These are phyloP conservation scores for Dexiosoma caninum DNA, from an alignment of 2,888 invertebrate genomes.

Conservation along the genomic window DNA sequence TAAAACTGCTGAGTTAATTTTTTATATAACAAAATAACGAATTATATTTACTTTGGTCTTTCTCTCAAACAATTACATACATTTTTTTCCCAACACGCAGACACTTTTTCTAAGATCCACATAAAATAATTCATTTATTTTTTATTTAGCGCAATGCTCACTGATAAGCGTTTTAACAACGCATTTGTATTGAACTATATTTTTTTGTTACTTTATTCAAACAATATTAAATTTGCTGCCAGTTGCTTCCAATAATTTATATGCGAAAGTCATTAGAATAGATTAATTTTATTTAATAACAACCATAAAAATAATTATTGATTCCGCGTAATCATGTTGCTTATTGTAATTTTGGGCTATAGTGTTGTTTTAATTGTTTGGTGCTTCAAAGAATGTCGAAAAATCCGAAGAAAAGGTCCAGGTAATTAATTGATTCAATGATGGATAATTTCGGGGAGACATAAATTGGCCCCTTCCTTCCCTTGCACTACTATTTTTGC, in stretches of 20 bases:
- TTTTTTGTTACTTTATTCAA: neutral
- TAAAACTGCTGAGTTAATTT: too few relatives aligned
- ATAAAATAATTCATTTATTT: too few relatives aligned
- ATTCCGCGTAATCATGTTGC: neutral
- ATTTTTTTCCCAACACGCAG: too few relatives aligned
- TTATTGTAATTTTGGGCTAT: neutral
- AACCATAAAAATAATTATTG: neutral
- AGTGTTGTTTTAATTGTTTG: neutral
- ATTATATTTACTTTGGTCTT: too few relatives aligned
- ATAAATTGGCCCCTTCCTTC: too few relatives aligned
- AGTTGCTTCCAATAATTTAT: conserved; percentile 2
- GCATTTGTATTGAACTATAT: neutral
- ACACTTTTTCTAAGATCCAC: too few relatives aligned
- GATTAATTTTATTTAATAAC: too few relatives aligned
- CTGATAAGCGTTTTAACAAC: neutral
- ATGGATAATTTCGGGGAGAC: too few relatives aligned
- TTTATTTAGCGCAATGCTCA: conserved; percentile 1
- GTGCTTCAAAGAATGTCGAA: neutral
- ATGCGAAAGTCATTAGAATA: neutral
- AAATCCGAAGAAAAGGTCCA: neutral
- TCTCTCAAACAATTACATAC: too few relatives aligned
- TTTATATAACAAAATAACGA: too few relatives aligned
- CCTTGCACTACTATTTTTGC: too few relatives aligned
- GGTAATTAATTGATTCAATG: too few relatives aligned
- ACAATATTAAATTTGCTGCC: neutral